Base-by-base conservation (phyloP, 2,888 invertebrate species). In the Phytoseiulus persimilis region DNA sequence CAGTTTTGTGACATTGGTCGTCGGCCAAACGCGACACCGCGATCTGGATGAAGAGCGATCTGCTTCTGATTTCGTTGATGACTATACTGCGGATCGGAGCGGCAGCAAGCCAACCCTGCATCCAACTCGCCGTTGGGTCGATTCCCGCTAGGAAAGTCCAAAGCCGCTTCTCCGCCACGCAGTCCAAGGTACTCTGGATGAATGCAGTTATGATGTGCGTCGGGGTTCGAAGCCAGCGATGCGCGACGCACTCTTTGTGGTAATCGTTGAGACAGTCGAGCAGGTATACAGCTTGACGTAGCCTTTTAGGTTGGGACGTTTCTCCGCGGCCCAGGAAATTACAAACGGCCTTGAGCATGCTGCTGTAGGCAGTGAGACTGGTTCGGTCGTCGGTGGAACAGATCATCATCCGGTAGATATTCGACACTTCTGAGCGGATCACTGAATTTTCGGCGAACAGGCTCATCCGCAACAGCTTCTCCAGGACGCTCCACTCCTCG, bases 181-280 rank as follows among this genome's bases (percentile, higher is more conserved):
- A 33, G 11, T 87, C 87, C 6, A 87, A 32, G 9, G 87, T 87
- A 28, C 39, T 32, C n/a, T 45, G 87, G 14, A 87, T 45, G 33
- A 87, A 87, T 45, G 87, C 87, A 31, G 87, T 45, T 45, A 87
- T 45, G n/a, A 87, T 87, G 45, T 87, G 87, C n/a, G 87, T 87
- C 33, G 87, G 87, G 32, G 87, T 87, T 14, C 87, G 18, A 1
- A 87, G 33, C 87, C 87, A 87, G 2, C 87, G 87, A 45, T 87
- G 87, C 32, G 87, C 87, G 18, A 87, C 45, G 87, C 87, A 87
- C 31, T 87, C 87, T 23, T 87, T 87, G 32, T 87, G 87, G 87
- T 87, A 87, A 31, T 87, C 87, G 39, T 87, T 87, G 45, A 87
- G 32, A 45, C 87, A 87, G 31, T 87, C 87, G 87, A 87, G 87